Base-by-base conservation (phyloP, 2,888 invertebrate species). In the Thumatha senex region DNA sequence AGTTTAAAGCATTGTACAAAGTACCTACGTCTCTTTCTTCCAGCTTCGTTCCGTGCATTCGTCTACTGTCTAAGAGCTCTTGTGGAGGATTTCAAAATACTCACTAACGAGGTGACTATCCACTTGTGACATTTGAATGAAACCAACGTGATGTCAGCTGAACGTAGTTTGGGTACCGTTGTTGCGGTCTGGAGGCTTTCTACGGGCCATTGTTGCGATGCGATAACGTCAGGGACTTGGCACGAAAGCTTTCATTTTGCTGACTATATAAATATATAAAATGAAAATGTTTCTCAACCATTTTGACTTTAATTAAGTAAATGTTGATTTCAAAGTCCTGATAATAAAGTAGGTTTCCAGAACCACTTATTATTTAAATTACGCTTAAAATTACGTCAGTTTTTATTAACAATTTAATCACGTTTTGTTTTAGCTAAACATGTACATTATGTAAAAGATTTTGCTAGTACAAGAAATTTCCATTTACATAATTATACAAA, bases 41-140 rank as follows among this genome's bases (percentile, higher is more conserved):
- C 51, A 48, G 52, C 38, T 24, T 63, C 64, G 36, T 67, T 67
- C 49, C 39, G 48, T 31, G 45, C 47, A 44, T 54, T 63, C 42
- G 46, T 51, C 43, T 50, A 30, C 51, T 49, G 39, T 44, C 56
- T 40, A 58, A 78, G 77, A 72, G 76, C 69, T 63, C 71, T 72
- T 72, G 63, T 54, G 58, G 63, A 56, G 61, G 18, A 63, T 64
- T 69, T 72, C 71, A 69, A 74, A 78, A 74, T 74, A 60, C 54
- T 30, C 59, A 69, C 82, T 84, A 84, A 84, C 82, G 76, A 85
- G 74, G 73, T 70, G 72, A 72, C 73, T 72, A 70, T 56, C 63
- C 51, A 63, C 67, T 67, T 72, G 79, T 76, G 74, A 79, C 67
- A 74, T 80, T 76, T 72, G 70, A 72, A 74, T 74, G 71, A 72